These are phyloP conservation scores for Lamprotornis superbus DNA, from an alignment of 2,113 vertebrate genomes.

Conservation along the genomic window DNA sequence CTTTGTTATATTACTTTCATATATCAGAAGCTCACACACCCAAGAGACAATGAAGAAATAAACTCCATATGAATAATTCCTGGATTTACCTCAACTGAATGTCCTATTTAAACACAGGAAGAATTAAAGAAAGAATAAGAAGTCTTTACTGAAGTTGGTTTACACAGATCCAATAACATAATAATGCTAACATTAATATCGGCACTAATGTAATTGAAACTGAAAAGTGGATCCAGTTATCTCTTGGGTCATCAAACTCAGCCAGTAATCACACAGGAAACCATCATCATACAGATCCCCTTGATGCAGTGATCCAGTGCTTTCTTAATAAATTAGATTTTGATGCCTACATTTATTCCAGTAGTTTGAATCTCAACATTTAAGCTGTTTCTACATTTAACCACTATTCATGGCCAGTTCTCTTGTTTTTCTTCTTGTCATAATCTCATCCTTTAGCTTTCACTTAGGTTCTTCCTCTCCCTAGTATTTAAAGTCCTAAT, in stretches of 20 bases:
- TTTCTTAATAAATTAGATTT: background rate
- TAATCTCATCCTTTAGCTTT: background rate
- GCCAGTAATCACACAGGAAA: background rate
- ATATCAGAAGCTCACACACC: background rate
- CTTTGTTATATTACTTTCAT: background rate
- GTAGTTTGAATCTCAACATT: background rate
- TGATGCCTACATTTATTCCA: background rate
- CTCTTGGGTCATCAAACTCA: background rate
- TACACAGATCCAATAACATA: background rate
- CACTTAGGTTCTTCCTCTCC: background rate
- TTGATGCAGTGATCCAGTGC: background rate
- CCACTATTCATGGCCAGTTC: background rate
- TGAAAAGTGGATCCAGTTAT: background rate
- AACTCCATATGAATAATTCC: background rate
- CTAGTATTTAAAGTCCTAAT: background rate
- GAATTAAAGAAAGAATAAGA: background rate
- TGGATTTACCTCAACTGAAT: background rate
- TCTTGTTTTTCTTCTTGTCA: background rate
- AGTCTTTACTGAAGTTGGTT: background rate
- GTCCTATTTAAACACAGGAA: background rate
- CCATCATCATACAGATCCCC: background rate
- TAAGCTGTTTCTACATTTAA: background rate
- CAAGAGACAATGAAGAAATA: background rate
- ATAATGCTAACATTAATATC: background rate
- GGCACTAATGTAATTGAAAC: background rate